Evolutionary conservation across 2,797 vertebrate genomes (phyloP), one percentile per base, ranked within the genome.

Genomic region (Hydrolagus colliei): DNA sequence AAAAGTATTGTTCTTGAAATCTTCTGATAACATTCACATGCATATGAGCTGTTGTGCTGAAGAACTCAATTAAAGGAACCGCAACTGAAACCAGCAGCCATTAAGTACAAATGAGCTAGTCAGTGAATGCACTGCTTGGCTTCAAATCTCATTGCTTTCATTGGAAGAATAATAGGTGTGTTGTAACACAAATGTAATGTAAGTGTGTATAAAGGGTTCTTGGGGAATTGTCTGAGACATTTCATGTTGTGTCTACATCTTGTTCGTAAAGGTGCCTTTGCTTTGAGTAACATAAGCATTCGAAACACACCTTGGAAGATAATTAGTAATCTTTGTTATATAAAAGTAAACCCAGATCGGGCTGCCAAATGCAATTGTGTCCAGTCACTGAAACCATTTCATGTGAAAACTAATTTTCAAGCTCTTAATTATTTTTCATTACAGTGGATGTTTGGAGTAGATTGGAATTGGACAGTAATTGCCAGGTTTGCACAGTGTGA

Each of bases 401-500:
- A 96, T 95, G 96, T 95, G 95, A 97, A 98, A 98, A 98, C 96
- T 97, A 95, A 98, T 98, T 98, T 98, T 98, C 95, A 93, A 93
- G 91, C 94, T 96, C 95, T 95, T 98, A 98, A 98, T 98, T 98
- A 97, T 98, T 97, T 98, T 97, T 96, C 96, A 98, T 98, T 97
- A 97, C 94, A 94, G 94, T 94, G 93, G 94, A 92, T 94, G 94
- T 94, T 94, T 93, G 93, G 93, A 96, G 93, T 97, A 96, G 96
- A 97, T 97, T 97, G 97, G 95, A 97, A 97, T 96, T 95, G 96
- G 96, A 94, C 95, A 95, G 96, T 98, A 97, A 98, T 98, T 97
- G 96, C 94, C 95, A 92, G 93, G 94, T 93, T 94, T 94, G 95
- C 96, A 93, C 92, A 89, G 93, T 91, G 95, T 88, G 90, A 95